These are phyloP conservation scores for Crotalus tigris DNA, from an alignment of 2,113 vertebrate genomes.

Conservation along the genomic window DNA sequence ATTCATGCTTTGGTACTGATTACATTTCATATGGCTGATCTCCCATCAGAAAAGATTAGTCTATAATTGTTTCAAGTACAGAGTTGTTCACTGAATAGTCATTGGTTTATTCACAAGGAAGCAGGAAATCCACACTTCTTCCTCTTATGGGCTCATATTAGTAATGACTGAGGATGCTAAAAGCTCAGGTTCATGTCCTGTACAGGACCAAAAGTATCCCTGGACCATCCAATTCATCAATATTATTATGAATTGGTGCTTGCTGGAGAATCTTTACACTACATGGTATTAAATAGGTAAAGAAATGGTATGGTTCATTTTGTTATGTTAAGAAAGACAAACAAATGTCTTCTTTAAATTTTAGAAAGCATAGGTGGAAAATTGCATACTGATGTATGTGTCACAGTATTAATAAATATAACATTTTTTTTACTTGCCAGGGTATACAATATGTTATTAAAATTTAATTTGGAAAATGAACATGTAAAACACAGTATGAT, in stretches of 20 bases:
- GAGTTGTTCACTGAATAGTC: neutral
- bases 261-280: neutral
- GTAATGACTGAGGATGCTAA: neutral
- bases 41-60: constrained; percentile 23
- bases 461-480: too few species aligned
- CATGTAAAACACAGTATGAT: too few species aligned
- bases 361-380: neutral
- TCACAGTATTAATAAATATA: neutral
- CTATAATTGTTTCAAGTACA: neutral
- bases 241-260: neutral
- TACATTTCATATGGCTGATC: constrained; percentile 30
- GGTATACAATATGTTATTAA: too few species aligned
- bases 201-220: neutral
- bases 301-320: neutral
- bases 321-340: neutral
- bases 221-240: neutral
- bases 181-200: neutral
- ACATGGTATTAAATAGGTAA: neutral
- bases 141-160: neutral
- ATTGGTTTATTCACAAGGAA: neutral
- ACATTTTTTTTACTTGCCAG: neutral
- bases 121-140: neutral
- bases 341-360: constrained; percentile 22
- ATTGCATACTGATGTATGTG: neutral
- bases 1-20: constrained; percentile 25